phyloP scores from a whole-genome alignment of 2,113 vertebrate genomes.

The Microcebus jonahi region DNA sequence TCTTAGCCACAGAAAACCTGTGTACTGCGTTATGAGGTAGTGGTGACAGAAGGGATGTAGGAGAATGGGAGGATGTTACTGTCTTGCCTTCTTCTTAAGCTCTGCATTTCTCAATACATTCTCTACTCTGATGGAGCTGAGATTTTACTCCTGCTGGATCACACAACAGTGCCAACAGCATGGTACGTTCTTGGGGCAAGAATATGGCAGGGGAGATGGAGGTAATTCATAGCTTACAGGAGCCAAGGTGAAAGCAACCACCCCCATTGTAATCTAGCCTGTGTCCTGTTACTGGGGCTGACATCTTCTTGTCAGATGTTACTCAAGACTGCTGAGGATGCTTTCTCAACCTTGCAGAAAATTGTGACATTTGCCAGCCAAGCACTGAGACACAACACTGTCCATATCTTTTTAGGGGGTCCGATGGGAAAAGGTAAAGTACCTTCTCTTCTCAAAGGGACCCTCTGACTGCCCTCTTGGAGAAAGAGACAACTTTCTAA shows the following conservation, averaged over 20 bases:
- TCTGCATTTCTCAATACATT: neutral
- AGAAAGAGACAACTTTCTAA: neutral
- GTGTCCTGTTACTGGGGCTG: neutral
- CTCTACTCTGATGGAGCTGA: neutral
- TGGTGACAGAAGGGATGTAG: neutral
- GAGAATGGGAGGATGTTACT: neutral
- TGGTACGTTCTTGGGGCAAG: fast-evolving
- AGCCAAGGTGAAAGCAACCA: neutral
- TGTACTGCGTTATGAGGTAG: no score
- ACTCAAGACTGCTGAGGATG: neutral
- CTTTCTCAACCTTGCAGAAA: neutral
- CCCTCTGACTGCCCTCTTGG: fast-evolving
- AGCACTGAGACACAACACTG: neutral
- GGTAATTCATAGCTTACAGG: no score
- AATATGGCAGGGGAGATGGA: neutral
- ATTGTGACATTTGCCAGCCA: neutral
- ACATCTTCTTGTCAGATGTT: neutral
- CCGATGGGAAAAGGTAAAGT: neutral
- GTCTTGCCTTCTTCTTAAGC: neutral
- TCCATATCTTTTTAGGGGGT: neutral
- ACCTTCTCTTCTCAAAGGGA: neutral
- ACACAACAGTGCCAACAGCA: neutral
- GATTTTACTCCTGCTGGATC: neutral
- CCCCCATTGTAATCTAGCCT: neutral
- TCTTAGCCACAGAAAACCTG: neutral